Evolutionary conservation across 2,797 vertebrate genomes (phyloP).

Genomic region (Notolabrus celidotus): DNA sequence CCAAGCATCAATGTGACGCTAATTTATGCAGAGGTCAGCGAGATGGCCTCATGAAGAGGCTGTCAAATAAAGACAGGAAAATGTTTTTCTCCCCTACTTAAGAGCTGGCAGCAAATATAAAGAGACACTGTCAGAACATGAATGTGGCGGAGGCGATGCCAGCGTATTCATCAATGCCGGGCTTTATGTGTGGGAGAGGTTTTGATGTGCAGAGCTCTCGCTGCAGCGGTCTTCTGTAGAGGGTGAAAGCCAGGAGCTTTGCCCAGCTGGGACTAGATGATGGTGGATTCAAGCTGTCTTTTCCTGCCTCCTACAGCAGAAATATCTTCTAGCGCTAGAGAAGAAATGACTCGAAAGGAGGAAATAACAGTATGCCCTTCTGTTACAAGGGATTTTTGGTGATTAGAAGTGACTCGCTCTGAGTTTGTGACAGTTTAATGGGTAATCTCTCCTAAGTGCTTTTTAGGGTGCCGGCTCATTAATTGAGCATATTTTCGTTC

Average conservation of each 20-base stretch:
- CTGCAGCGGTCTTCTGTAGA: slow-evolving; percentile 65
- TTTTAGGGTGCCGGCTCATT: slow-evolving; percentile 49
- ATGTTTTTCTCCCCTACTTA: slow-evolving; percentile 81
- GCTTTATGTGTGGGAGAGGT: slow-evolving; percentile 80
- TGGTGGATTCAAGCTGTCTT: slow-evolving; percentile 61
- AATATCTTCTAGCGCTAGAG: slow-evolving; percentile 28
- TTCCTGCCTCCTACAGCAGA: slow-evolving; percentile 58
- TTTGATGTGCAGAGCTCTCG: slow-evolving; percentile 76
- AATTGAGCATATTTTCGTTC: slow-evolving; percentile 40
- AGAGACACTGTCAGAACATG: slow-evolving; percentile 82
- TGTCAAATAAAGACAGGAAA: slow-evolving; percentile 82
- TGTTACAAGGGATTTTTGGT: slow-evolving; percentile 30
- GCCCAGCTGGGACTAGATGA: slow-evolving; percentile 77
- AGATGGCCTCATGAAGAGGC: slow-evolving; percentile 76
- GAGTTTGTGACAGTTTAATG: slow-evolving; percentile 51
- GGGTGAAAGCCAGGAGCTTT: slow-evolving; percentile 74
- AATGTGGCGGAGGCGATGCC: slow-evolving; percentile 80
- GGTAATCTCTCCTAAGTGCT: slow-evolving; percentile 26
- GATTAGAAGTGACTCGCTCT: slow-evolving; percentile 35
- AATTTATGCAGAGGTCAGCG: slow-evolving; percentile 74
- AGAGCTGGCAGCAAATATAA: slow-evolving; percentile 83
- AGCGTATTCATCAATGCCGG: slow-evolving; percentile 81
- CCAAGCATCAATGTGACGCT: slow-evolving; percentile 51
- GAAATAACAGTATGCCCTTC: slow-evolving; percentile 16
- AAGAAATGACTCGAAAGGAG: slow-evolving; percentile 23